Conservation (phyloP, 2,888 invertebrate genomes). For the Hydraecia micacea region DNA sequence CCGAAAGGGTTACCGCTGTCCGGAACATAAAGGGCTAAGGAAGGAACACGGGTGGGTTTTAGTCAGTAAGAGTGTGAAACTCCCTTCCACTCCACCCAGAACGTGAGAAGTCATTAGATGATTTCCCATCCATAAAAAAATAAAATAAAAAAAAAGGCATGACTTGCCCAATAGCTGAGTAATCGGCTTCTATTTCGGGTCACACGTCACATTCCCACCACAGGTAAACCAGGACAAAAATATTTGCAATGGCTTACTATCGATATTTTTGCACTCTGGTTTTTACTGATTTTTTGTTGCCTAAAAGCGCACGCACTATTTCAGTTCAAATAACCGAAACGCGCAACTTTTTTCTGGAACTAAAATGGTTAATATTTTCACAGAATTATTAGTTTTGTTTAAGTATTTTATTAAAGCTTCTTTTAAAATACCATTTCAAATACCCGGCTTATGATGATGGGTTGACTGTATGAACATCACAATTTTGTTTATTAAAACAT, state of each 20-base stretch:
- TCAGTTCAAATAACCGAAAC: no score
- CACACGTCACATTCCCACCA: not conserved
- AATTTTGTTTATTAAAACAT: constrained; percentile 14
- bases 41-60: no score
- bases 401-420: not conserved
- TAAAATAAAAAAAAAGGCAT: no score
- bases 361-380: not conserved
- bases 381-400: not conserved
- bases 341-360: not conserved
- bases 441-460: not conserved
- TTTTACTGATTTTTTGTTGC: not conserved
- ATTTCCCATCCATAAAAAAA: no score
- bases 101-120: no score
- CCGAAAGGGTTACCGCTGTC: no score
- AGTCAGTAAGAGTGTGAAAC: no score
- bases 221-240: not conserved
- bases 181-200: not conserved
- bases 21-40: no score
- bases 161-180: not conserved
- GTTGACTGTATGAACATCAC: not conserved
- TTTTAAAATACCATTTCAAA: constrained; percentile 10
- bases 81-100: no score
- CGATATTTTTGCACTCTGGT: not conserved
- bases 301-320: not conserved
- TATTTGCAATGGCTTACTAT: not conserved